These are phyloP conservation scores for Argyresthia goedartella DNA, from an alignment of 2,888 invertebrate genomes.

Conservation along the genomic window DNA sequence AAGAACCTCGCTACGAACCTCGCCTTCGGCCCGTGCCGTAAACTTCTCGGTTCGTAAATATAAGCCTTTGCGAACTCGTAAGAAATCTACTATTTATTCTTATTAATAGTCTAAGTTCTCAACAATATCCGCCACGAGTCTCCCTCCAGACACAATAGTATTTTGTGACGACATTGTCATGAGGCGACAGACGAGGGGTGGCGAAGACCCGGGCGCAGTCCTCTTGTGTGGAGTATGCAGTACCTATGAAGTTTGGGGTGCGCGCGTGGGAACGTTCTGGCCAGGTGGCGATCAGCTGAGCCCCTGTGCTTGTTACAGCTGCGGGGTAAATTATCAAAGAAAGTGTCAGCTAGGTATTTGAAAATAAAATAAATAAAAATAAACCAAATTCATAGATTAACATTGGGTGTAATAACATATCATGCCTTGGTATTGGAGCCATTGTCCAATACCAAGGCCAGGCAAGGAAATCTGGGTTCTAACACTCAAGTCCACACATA, in stretches of 20 bases:
- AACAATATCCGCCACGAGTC: conserved; percentile 37
- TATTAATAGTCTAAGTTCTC: not conserved
- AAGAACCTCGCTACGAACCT: too few species aligned
- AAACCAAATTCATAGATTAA: too few species aligned
- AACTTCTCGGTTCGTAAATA: too few species aligned
- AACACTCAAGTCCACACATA: too few species aligned
- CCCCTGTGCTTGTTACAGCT: not conserved
- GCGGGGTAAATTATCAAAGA: not conserved
- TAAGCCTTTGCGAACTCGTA: too few species aligned
- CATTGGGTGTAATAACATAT: too few species aligned
- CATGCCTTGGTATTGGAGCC: too few species aligned
- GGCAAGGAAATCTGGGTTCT: too few species aligned
- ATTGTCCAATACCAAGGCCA: too few species aligned
- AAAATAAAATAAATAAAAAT: too few species aligned
- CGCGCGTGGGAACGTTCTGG: not conserved
- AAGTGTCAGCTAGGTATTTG: too few species aligned
- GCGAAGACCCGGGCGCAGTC: conserved; percentile 6
- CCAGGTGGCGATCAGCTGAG: not conserved
- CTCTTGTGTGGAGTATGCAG: not conserved
- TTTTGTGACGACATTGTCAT: conserved; percentile 32
- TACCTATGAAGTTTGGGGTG: not conserved
- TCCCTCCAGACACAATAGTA: conserved; percentile 18
- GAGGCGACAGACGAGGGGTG: conserved; percentile 12
- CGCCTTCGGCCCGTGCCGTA: too few species aligned
- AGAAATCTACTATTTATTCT: not conserved